Evolutionary conservation across 23 tunicate species (phyloP).

Genomic region (Ciona savignyi): DNA sequence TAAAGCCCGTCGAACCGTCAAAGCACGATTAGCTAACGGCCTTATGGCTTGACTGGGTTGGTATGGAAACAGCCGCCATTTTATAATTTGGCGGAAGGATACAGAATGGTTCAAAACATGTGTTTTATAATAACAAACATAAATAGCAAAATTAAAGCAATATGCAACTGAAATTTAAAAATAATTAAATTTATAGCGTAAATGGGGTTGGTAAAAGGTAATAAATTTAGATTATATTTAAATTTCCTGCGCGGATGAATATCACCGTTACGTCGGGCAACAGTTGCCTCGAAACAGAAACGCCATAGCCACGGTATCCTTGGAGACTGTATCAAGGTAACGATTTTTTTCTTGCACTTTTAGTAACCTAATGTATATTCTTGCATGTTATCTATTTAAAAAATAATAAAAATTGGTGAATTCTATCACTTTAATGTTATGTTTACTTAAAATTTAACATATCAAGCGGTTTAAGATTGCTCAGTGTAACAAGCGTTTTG

Average conservation of each 20-base stretch:
- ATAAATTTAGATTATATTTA: not conserved
- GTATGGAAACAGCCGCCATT: conserved; percentile 47
- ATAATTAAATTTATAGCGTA: no score
- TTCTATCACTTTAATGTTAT: no score
- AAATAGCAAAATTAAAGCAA: no score
- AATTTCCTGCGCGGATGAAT: conserved; percentile 63
- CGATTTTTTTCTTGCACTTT: conserved; percentile 58
- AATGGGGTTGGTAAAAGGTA: no score
- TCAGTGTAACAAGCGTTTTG: no score
- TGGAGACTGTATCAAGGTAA: conserved; percentile 99
- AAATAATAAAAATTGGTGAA: no score
- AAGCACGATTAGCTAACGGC: not conserved
- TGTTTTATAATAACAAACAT: no score
- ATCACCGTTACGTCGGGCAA: conserved; percentile 92
- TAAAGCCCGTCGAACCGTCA: not conserved
- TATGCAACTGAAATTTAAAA: no score
- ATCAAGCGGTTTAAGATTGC: no score
- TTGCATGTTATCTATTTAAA: not conserved
- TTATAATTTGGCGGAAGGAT: not conserved
- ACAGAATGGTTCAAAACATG: not conserved
- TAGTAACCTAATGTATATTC: not conserved
- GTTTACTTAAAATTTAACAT: no score
- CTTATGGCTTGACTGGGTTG: conserved; percentile 11
- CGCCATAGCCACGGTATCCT: conserved; percentile 99
- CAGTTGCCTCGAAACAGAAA: conserved; percentile 99